Conservation (phyloP, 2,113 vertebrate species). For the Oceanites oceanicus region DNA sequence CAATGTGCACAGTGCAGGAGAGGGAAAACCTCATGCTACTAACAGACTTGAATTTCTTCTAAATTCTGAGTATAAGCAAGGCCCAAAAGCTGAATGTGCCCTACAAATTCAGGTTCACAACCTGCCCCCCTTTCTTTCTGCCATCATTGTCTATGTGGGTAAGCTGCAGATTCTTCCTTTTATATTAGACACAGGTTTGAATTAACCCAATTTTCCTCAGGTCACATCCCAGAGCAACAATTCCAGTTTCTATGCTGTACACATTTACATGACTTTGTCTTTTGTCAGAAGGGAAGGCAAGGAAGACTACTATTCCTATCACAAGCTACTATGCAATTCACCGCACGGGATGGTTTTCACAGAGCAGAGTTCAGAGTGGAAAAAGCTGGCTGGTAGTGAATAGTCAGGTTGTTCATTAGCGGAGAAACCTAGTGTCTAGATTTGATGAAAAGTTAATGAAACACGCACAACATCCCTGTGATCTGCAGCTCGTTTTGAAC, state of each 20-base stretch:
- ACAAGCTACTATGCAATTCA: background rate
- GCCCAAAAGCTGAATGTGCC: background rate
- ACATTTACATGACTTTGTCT: background rate
- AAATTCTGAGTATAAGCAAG: background rate
- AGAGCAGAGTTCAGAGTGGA: background rate
- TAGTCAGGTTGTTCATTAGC: background rate
- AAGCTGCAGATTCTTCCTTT: background rate
- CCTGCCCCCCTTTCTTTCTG: background rate
- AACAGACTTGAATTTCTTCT: background rate
- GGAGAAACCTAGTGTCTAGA: background rate
- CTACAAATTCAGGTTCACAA: background rate
- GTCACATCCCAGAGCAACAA: background rate
- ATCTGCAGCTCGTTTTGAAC: slow-evolving; percentile 31
- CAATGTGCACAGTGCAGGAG: background rate
- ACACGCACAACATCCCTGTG: background rate
- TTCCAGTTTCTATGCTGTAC: background rate
- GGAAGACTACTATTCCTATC: background rate
- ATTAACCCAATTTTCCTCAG: background rate
- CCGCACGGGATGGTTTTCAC: background rate
- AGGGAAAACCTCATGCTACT: background rate
- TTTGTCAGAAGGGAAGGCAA: background rate
- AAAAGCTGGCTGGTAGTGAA: background rate
- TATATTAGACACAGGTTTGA: background rate
- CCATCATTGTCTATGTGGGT: background rate
- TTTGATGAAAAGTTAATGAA: slow-evolving; percentile 55